Conservation (phyloP, 2,797 vertebrate species). For the Chrysocyon brachyurus region DNA sequence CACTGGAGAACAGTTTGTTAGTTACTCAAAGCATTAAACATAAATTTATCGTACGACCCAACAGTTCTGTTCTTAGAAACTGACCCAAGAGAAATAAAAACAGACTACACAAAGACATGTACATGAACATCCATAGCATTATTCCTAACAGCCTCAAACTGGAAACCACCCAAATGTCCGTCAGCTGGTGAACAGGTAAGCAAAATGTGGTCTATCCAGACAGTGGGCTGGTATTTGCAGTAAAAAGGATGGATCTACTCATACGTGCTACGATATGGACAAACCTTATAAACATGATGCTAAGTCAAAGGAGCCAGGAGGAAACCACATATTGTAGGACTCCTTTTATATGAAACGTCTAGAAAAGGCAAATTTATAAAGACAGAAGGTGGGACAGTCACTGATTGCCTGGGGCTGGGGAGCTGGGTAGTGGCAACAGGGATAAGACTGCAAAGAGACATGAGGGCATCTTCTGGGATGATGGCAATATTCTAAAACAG, state of each 20-base stretch:
- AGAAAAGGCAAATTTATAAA: not conserved
- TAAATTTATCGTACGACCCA: not conserved
- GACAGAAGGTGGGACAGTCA: not conserved
- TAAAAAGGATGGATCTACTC: not conserved
- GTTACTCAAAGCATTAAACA: not conserved
- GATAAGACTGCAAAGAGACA: not conserved
- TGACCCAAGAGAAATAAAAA: not conserved
- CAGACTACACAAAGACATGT: not conserved
- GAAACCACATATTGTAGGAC: not conserved
- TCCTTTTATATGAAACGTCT: not conserved
- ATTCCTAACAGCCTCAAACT: not conserved
- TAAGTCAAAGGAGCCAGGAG: not conserved
- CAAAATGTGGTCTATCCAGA: too few species aligned
- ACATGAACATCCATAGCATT: accelerated
- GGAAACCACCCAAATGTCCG: not conserved
- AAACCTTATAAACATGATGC: not conserved
- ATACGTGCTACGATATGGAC: accelerated
- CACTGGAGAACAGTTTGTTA: not conserved
- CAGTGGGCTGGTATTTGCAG: accelerated
- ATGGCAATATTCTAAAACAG: not conserved
- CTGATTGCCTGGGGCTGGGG: not conserved
- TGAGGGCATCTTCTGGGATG: not conserved
- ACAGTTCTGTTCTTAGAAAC: constrained; percentile 22
- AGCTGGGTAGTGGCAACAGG: accelerated
- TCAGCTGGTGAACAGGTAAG: not conserved